Conservation (phyloP, 2,113 vertebrate species). For the Bettongia penicillata region DNA sequence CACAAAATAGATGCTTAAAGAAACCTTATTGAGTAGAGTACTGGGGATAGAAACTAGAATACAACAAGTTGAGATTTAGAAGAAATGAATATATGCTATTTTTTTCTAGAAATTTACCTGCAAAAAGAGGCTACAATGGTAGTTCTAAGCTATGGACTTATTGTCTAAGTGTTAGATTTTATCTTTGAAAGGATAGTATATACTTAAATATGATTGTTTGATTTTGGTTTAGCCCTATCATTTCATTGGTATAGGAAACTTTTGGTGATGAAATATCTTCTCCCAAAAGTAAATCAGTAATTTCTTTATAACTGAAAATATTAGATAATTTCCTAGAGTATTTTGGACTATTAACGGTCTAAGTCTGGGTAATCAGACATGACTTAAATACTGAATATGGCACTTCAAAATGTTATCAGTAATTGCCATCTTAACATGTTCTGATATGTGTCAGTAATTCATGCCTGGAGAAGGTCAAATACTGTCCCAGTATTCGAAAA, state of each 20-base stretch:
- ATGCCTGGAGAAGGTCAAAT: too few relatives aligned
- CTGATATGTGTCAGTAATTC: too few relatives aligned
- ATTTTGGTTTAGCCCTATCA: neutral
- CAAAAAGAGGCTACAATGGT: neutral
- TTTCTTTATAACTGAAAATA: neutral
- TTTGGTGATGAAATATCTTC: neutral
- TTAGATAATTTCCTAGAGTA: neutral
- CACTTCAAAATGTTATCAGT: too few relatives aligned
- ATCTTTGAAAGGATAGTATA: neutral
- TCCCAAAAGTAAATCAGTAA: neutral
- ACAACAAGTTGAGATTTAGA: neutral
- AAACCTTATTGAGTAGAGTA: neutral
- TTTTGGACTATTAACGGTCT: neutral
- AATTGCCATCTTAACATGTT: too few relatives aligned
- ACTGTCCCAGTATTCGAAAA: too few relatives aligned
- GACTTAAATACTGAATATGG: too few relatives aligned
- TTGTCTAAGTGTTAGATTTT: neutral
- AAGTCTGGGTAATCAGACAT: neutral
- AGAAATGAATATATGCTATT: neutral
- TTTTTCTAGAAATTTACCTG: neutral
- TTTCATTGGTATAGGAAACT: neutral
- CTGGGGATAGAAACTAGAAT: neutral
- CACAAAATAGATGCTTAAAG: neutral
- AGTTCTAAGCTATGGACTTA: neutral
- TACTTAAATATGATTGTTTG: neutral